These are phyloP conservation scores for Edolisoma coerulescens DNA, from an alignment of 2,113 vertebrate genomes.

Conservation along the genomic window DNA sequence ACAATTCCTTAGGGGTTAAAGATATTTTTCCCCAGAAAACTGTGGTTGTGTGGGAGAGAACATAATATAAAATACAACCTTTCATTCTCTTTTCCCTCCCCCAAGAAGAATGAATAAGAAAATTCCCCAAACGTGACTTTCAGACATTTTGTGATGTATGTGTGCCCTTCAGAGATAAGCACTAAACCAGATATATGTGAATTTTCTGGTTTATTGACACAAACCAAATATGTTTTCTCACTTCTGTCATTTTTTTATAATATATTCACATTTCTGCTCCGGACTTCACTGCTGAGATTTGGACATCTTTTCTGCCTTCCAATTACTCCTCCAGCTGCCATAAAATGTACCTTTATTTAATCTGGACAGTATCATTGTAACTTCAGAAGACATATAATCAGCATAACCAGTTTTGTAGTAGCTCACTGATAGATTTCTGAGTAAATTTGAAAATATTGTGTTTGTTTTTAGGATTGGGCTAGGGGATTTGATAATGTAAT, in stretches of 20 bases:
- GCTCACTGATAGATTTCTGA: not conserved
- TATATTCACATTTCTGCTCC: not conserved
- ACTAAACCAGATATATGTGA: rapidly evolving
- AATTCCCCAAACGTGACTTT: not conserved
- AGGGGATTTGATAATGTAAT: not conserved
- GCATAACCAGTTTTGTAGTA: not conserved
- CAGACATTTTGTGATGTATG: not conserved
- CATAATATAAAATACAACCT: not conserved
- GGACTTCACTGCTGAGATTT: not conserved
- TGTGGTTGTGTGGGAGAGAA: not conserved
- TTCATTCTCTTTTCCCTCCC: not conserved
- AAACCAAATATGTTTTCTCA: not conserved
- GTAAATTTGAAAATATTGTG: not conserved
- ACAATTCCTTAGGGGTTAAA: not conserved
- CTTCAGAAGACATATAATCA: not conserved
- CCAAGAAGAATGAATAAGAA: not conserved
- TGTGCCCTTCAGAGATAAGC: not conserved
- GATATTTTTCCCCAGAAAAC: not conserved
- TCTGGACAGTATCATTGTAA: not conserved
- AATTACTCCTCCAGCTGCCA: not conserved
- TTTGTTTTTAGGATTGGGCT: not conserved
- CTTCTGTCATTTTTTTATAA: not conserved
- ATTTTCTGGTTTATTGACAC: not conserved
- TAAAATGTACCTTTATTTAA: not conserved
- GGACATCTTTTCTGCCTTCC: not conserved